A percentile compares a stretch with the other conserved stretches of the same genome.
Evolutionary conservation across 2,113 vertebrate genomes (phyloP).

Genomic region (Antechinus stuartii): DNA sequence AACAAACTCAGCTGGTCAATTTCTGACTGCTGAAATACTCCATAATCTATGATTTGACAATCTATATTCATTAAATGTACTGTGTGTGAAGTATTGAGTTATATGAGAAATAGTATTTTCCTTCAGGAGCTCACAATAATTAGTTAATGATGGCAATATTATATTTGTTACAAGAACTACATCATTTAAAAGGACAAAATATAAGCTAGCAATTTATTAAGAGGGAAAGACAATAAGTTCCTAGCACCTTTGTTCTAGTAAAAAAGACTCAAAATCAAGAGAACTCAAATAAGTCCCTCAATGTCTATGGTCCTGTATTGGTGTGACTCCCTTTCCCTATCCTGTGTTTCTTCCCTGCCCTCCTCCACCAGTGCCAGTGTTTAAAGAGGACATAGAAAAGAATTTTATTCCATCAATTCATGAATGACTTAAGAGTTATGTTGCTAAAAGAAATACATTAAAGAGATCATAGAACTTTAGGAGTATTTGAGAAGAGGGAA

Average conservation of each 20-base stretch:
- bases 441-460: not conserved
- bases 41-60: constrained; percentile 42
- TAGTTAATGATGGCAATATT: constrained; percentile 16
- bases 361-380: not conserved
- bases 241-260: not conserved
- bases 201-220: not conserved
- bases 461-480: not conserved
- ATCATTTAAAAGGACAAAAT: not conserved
- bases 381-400: not conserved
- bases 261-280: not conserved
- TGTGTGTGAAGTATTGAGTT: constrained; percentile 33
- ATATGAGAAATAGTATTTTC: constrained; percentile 44
- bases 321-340: not conserved
- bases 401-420: not conserved
- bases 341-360: too few species aligned
- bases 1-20: constrained; percentile 41
- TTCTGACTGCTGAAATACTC: constrained; percentile 13
- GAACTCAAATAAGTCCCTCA: not conserved
- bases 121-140: constrained; percentile 64
- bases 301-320: not conserved
- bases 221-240: not conserved
- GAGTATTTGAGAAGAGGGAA: not conserved
- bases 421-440: not conserved
- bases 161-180: constrained; percentile 25
- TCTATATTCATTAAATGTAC: constrained; percentile 28